Evolutionary conservation across 64 coral and sea anemone genomes (phyloP).

Genomic region (Dendrophyllia cribrosa): DNA sequence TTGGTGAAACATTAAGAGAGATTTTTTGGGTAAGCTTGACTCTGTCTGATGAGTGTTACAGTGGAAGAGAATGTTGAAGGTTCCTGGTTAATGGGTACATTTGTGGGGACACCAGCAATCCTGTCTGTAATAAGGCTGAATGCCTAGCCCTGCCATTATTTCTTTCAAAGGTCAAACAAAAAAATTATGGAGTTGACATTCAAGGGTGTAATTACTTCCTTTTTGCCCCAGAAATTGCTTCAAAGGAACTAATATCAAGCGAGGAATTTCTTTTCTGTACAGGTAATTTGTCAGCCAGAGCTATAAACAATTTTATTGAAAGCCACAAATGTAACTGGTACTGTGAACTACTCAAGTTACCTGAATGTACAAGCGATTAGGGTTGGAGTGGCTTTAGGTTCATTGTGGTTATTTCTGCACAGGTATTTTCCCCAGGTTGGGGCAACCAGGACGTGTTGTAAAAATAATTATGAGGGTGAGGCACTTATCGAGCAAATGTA

Average conservation of each 20-base stretch:
- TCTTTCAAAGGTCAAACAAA: conserved; percentile 19
- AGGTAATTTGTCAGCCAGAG: conserved; percentile 34
- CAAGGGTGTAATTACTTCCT: conserved; percentile 27
- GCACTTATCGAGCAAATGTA: no score
- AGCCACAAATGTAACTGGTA: no score
- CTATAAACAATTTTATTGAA: conserved; percentile 33
- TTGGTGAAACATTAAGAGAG: conserved; percentile 44
- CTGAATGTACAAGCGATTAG: no score
- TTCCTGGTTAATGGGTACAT: conserved; percentile 38
- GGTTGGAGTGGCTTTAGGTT: no score
- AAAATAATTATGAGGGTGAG: no score
- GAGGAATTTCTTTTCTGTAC: conserved; percentile 46
- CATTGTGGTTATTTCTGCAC: no score
- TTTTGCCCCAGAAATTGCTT: conserved; percentile 59
- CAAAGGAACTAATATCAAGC: conserved; percentile 20
- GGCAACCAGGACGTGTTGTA: no score
- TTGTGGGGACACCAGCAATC: conserved; percentile 26
- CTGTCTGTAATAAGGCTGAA: conserved; percentile 53
- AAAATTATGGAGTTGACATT: conserved; percentile 60
- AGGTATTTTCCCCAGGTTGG: no score
- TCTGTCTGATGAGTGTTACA: conserved; percentile 41
- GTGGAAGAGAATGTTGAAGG: conserved; percentile 58
- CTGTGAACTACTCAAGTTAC: no score
- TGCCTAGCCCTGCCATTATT: conserved; percentile 64
- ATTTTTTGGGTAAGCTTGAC: conserved; percentile 49